A percentile compares a stretch with the other conserved stretches of the same genome.
These are phyloP conservation scores for Nesogale talazaci DNA, from an alignment of 2,113 vertebrate genomes.

Conservation along the genomic window DNA sequence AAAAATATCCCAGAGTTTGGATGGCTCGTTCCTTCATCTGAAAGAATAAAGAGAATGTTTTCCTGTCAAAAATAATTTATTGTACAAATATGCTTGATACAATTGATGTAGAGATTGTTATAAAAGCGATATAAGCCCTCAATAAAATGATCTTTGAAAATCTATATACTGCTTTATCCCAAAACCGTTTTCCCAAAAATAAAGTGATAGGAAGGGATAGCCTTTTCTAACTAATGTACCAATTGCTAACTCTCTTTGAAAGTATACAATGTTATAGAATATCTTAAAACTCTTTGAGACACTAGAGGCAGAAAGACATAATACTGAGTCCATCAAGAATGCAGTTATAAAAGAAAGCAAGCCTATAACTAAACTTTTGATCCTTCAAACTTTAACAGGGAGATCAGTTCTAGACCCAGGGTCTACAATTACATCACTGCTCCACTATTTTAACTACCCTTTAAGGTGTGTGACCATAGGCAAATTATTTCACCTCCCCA, in stretches of 20 bases:
- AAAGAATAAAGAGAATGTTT: slow-evolving; percentile 69
- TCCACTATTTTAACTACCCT: background rate
- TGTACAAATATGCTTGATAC: no score
- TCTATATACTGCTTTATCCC: background rate
- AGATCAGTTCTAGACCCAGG: background rate
- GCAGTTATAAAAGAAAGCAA: background rate
- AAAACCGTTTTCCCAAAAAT: slow-evolving; percentile 44
- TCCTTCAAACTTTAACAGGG: background rate
- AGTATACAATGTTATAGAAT: slow-evolving; percentile 42
- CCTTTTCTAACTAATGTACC: background rate
- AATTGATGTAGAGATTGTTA: no score
- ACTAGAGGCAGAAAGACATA: background rate
- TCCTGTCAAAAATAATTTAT: background rate
- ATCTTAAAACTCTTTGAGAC: background rate
- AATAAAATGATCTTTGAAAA: no score
- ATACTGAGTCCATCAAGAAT: slow-evolving; percentile 8
- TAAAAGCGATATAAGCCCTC: no score
- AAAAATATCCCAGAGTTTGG: slow-evolving; percentile 96
- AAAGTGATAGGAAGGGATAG: background rate
- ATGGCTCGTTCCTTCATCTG: slow-evolving; percentile 98
- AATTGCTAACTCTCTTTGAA: background rate
- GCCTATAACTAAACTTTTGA: background rate
- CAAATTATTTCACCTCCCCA: background rate
- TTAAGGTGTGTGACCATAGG: background rate
- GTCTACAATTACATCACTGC: background rate